Percentiles rank a stretch among this genome's conserved stretches.
These are phyloP conservation scores for Drosophila neocordata DNA, from an alignment of 1,140 invertebrate genomes.

Conservation along the genomic window DNA sequence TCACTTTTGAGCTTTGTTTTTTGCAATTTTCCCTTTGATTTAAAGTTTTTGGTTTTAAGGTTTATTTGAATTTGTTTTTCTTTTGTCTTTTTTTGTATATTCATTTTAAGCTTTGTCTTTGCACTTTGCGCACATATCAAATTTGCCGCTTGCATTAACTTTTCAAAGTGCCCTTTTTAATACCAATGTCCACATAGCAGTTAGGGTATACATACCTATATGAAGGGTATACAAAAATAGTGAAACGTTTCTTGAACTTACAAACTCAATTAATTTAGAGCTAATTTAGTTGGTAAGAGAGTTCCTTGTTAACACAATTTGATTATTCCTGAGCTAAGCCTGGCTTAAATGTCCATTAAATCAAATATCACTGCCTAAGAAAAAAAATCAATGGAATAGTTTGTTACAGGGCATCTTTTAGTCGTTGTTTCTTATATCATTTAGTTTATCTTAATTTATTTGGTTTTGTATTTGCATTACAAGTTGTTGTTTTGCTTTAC, in stretches of 20 bases:
- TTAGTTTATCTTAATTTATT: constrained; percentile 55
- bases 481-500: constrained; percentile 4
- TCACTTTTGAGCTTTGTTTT: constrained; percentile 33
- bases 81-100: background rate
- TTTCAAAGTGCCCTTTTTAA: constrained; percentile 46
- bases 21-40: constrained; percentile 34
- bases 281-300: too few relatives aligned
- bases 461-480: constrained; percentile 35
- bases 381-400: too few relatives aligned
- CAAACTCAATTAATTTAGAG: too few relatives aligned
- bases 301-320: too few relatives aligned
- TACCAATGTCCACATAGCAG: background rate
- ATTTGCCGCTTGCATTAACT: constrained; percentile 65
- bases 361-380: too few relatives aligned
- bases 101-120: constrained; percentile 36
- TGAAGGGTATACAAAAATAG: too few relatives aligned
- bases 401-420: background rate
- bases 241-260: too few relatives aligned
- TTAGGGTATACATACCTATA: background rate
- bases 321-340: too few relatives aligned
- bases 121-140: constrained; percentile 38
- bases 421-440: background rate
- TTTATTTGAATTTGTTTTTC: constrained; percentile 36
- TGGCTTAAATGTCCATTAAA: too few relatives aligned
- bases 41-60: constrained; percentile 26